Conservation (phyloP, 2,797 vertebrate genomes). For the Enoplosus armatus region DNA sequence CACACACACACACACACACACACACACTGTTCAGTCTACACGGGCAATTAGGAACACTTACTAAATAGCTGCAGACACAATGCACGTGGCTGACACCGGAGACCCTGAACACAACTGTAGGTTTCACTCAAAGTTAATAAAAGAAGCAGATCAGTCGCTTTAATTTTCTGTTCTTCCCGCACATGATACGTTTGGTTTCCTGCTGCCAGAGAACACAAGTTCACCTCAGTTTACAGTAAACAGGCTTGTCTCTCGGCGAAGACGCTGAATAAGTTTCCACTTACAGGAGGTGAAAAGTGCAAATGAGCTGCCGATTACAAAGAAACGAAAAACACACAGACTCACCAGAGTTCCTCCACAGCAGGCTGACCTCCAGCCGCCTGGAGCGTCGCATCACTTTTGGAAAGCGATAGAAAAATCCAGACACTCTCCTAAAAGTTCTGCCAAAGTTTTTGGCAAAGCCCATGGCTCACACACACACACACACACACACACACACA, state of each 20-base stretch:
- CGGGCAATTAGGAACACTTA: background rate
- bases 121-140: background rate
- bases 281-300: background rate
- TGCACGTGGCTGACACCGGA: background rate
- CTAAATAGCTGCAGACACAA: conserved; percentile 4
- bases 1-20: conserved; percentile 26
- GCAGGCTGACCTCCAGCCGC: conserved; percentile 76
- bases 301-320: background rate
- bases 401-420: conserved; percentile 77
- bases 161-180: background rate
- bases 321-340: too few relatives aligned
- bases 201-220: background rate
- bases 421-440: conserved; percentile 76
- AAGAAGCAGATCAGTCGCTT: background rate
- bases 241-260: background rate
- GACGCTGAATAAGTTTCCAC: background rate
- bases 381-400: conserved; percentile 76
- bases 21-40: background rate
- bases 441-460: conserved; percentile 72
- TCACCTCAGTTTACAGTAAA: conserved; percentile 17
- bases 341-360: conserved; percentile 84
- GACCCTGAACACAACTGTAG: background rate
- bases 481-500: conserved; percentile 18
- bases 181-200: background rate
- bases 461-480: conserved; percentile 72